Base-by-base conservation (phyloP, 2,888 invertebrate genomes). In the Lepidochrysops patricia region DNA sequence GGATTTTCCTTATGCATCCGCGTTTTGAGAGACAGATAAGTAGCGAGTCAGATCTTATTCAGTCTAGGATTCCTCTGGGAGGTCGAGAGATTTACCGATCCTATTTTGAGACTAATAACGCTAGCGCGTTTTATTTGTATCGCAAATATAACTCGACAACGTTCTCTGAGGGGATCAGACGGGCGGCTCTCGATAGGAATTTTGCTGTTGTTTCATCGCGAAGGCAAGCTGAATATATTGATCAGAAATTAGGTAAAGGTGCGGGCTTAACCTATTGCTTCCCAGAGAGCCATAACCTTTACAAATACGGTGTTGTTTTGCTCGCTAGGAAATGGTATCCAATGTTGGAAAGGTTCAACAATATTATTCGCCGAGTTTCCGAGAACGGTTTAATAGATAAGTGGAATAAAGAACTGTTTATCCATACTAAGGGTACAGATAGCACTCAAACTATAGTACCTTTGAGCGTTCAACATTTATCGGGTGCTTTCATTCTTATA, bases 1-100 rank as follows among this genome's bases (percentile, higher is more conserved):
- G 89, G 73, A 88, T 80, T 72, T 90, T 88, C 74, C 70, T 90
- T 77, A 89, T 90, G 82, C 87, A 90, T 66, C 89, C 90, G 64
- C 79, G 89, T 72, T 89, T 81, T 70, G 86, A 84, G 70, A 89
- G 83, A 74, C 90, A 90, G 80, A 87, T 89, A 78, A 80, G 80
- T 65, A 82, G 72, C 63, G 85, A 85, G 72, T 67, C 74, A 63
- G 87, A 88, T 76, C 77, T 90, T 67, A 82, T 89, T 70, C 75
- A 75, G 73, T 86, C 83, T 64, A 70, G 77, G 66, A 82, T 89
- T 69, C 77, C 80, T 66, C 67, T 89, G 72, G 89, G 88, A 72
- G 90, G 90, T 64, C 79, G 87, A 67, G 81, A 80, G 80, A 83
- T 84, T 80, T 88, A 89, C 78, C 81, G 82, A 70, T 76, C 80